A percentile compares a stretch with the other conserved stretches of the same genome.
Evolutionary conservation across 2,888 invertebrate genomes (phyloP).

Genomic region (Rhopalosiphum nymphaeae): DNA sequence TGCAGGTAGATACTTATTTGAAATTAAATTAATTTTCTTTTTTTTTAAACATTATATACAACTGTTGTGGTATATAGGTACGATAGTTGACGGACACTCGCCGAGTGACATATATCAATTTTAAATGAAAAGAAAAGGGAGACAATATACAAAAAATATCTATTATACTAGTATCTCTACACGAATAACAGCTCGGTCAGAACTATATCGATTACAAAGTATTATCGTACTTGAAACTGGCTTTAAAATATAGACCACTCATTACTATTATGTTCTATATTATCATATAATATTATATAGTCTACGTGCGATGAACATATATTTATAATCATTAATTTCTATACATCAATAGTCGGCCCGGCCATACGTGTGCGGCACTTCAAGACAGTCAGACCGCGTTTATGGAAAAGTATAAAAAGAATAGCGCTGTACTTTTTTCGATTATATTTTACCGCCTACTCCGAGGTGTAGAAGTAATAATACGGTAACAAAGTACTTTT

Average conservation of each 20-base stretch:
- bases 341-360: not conserved
- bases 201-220: not conserved
- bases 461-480: not conserved
- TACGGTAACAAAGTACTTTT: not conserved
- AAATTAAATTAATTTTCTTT: not conserved
- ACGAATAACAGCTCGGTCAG: not conserved
- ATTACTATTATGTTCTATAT: not conserved
- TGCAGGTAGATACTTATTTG: not conserved
- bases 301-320: not conserved
- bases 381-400: not conserved
- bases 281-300: not conserved
- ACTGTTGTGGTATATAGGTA: not conserved
- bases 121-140: too few species aligned
- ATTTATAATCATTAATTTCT: not conserved
- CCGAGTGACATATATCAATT: not conserved
- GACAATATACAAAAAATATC: not conserved
- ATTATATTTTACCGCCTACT: not conserved
- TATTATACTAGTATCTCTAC: not conserved
- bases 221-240: not conserved
- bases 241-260: not conserved
- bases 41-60: not conserved
- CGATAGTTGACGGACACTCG: not conserved
- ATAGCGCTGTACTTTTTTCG: not conserved
- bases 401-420: not conserved
- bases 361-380: not conserved